Evolutionary conservation across 2,888 invertebrate species (phyloP).

Genomic region (Chromoteleia sp.): DNA sequence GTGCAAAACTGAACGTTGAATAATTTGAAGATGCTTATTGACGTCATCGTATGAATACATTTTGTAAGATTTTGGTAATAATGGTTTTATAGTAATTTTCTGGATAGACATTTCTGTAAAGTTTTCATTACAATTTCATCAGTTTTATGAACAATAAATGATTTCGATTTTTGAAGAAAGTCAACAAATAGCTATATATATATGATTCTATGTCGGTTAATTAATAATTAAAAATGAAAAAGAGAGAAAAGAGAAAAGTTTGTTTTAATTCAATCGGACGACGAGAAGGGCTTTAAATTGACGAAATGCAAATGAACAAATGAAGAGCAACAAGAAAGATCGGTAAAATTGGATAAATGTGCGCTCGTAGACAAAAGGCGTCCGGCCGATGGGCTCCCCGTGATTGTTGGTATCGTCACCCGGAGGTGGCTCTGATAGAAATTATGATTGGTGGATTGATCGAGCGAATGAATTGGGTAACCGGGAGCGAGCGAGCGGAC

Average conservation of each 20-base stretch:
- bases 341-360: constrained; percentile 69
- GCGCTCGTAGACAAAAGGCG: constrained; percentile 71
- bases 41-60: no score
- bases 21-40: no score
- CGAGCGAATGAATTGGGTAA: constrained; percentile 72
- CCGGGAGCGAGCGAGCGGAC: constrained; percentile 75
- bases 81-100: no score
- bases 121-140: no score
- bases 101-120: no score
- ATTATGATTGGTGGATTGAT: constrained; percentile 84
- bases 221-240: neutral
- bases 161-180: no score
- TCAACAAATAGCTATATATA: no score
- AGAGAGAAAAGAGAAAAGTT: neutral
- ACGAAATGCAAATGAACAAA: constrained; percentile 62
- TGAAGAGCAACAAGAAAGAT: constrained; percentile 63
- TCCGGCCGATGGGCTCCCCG: constrained; percentile 75
- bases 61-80: no score
- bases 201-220: no score
- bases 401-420: constrained; percentile 83
- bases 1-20: no score
- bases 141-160: no score
- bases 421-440: constrained; percentile 85
- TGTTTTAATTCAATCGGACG: constrained; percentile 33
- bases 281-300: constrained; percentile 43